Evolutionary conservation across 2,888 invertebrate genomes (phyloP).

Genomic region (Ctena decussata): DNA sequence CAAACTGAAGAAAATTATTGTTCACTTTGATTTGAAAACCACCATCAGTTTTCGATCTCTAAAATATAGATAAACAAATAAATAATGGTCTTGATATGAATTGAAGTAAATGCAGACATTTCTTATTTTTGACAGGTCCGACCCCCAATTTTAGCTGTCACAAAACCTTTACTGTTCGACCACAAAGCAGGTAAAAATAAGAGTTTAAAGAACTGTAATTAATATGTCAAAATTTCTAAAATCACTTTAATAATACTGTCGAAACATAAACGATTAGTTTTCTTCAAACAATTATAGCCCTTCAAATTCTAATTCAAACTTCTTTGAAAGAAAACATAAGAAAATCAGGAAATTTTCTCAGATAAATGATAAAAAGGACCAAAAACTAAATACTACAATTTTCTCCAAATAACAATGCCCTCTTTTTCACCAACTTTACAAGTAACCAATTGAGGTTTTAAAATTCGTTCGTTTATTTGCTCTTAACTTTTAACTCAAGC

Average conservation of each 20-base stretch:
- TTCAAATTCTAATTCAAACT: background rate
- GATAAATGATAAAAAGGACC: background rate
- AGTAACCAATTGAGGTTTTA: constrained; percentile 1
- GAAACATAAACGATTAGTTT: constrained; percentile 43
- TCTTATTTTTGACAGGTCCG: constrained; percentile 14
- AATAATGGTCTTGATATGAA: no score
- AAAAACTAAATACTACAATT: background rate
- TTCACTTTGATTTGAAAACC: no score
- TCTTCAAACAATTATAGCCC: constrained; percentile 31
- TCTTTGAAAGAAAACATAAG: background rate
- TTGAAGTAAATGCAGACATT: background rate
- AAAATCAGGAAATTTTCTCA: background rate
- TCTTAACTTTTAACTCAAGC: constrained; percentile 16
- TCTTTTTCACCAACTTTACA: background rate
- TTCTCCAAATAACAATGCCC: background rate
- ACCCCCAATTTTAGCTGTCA: constrained; percentile 18
- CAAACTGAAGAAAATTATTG: no score
- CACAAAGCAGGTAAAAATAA: constrained; percentile 42
- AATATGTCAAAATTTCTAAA: constrained; percentile 56
- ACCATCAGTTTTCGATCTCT: no score
- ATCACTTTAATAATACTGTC: constrained; percentile 33
- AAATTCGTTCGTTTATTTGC: background rate
- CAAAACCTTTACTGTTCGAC: constrained; percentile 20
- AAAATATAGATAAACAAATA: no score
- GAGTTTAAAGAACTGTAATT: constrained; percentile 49